Base-by-base conservation (phyloP, 1,140 invertebrate species). In the Hylaeus volcanicus region DNA sequence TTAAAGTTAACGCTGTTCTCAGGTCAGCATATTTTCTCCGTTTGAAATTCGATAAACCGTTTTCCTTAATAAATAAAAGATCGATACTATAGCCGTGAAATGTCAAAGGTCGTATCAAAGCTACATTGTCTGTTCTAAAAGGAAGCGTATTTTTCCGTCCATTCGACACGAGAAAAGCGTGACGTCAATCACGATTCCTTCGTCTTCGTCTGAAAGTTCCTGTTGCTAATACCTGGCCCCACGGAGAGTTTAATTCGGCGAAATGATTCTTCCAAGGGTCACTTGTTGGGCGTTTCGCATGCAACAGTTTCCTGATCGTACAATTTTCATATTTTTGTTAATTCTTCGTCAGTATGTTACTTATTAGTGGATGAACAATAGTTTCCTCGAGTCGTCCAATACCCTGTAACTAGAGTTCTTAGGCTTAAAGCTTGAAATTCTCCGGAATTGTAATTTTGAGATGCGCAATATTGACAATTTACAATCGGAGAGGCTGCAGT, bases 61-160 rank as follows among this genome's bases (percentile, higher is more conserved):
- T 82, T 77, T 77, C 69, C 75, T 83, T 74, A 60, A 83, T 87
- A 87, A 87, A 87, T 87, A 87, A 87, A 87, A 77, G 79, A 87
- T 87, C 86, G 86, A 87, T 86, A 86, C 68, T 63, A 48, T 41
- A 61, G 41, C 48, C 79, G 68, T 64, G 70, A 86, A 87, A 87
- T 87, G 86, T 87, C 86, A 87, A 74, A 81, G 86, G 86, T 87
- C 86, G 69, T 70, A 66, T 82, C 83, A 82, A 55, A 74, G 79
- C 79, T 61, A 81, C 84, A 78, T 74, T 82, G 80, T 86, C 84
- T 75, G 80, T 73, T 68, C 70, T 86, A 82, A 86, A 86, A 86
- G 73, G 71, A 79, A 79, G 77, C 58, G 73, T 69, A 70, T 85
- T 86, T 86, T 77, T 74, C 70, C 74, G 69, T 82, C 77, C 72